Evolutionary conservation across 2,888 invertebrate genomes (phyloP), one percentile per base, ranked within the genome.

Genomic region (Phalera bucephala): DNA sequence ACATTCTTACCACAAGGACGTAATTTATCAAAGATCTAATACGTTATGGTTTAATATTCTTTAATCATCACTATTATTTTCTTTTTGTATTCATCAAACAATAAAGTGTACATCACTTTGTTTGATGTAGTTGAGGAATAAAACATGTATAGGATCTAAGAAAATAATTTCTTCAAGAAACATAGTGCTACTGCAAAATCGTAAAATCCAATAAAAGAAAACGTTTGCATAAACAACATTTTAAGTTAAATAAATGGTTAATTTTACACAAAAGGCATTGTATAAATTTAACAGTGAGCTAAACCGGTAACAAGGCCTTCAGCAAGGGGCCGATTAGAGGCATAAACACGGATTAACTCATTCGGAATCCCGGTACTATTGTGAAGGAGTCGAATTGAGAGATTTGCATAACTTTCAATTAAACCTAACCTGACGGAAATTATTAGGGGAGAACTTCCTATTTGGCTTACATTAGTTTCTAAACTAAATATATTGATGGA

Each of bases 321-420:
- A 80, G 82, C 73, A 77, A 84, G 83, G 85, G 84, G 81, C 80
- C 82, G 87, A 87, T 88, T 88, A 86, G 81, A 73, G 84, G 77
- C 83, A 87, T 89, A 88, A 89, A 89, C 89, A 89, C 76, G 76
- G 89, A 88, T 89, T 88, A 89, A 85, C 84, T 86, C 89, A 87
- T 87, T 88, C 80, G 85, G 85, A 89, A 88, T 89, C 87, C 80
- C 72, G 76, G 74, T 78, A 80, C 80, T 75, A 89, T 86, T 88
- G 87, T 87, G 80, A 84, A 88, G 85, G 86, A 87, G 84, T 85
- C 80, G 80, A 80, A 82, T 82, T 78, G 83, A 76, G 84, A 86
- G 85, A 89, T 89, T 89, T 89, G 88, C 88, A 89, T 89, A 89
- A 87, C 88, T 84, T 89, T 86, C 88, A 89, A 88, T 89, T 87